Percentiles rank a stretch among this genome's conserved stretches.
Conservation (phyloP, 2,113 vertebrate species). For the Thamnaconus septentrionalis region DNA sequence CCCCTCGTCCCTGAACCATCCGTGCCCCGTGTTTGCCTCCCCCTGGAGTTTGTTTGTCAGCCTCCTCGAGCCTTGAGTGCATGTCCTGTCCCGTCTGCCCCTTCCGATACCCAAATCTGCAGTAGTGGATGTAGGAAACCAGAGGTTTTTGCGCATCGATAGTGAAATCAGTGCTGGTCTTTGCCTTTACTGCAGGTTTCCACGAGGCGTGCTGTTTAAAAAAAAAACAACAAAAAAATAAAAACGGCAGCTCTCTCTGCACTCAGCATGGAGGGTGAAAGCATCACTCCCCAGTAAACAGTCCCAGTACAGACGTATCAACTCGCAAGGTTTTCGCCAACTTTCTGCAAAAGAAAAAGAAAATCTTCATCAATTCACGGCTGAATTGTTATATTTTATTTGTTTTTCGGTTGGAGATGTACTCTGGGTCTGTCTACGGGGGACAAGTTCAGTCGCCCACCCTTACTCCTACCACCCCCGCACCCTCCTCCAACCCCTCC, state of each 20-base stretch:
- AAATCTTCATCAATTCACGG: conserved; percentile 5
- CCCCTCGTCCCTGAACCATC: conserved; percentile 44
- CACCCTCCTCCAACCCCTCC: conserved; percentile 34
- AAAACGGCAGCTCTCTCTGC: conserved; percentile 60
- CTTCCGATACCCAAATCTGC: conserved; percentile 68
- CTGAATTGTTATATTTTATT: too few relatives aligned
- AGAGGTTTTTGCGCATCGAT: conserved; percentile 51
- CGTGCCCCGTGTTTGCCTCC: conserved; percentile 62
- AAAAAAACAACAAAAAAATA: conserved; percentile 9
- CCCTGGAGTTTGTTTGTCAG: conserved; percentile 46
- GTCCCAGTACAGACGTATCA: conserved; percentile 57
- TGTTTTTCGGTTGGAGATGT: conserved; percentile 9
- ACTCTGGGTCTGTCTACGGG: conserved; percentile 77
- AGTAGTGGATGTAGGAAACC: conserved; percentile 66
- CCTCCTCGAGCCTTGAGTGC: conserved; percentile 68
- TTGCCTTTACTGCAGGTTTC: conserved; percentile 76
- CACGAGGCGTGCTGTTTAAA: conserved; percentile 49
- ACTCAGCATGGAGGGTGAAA: conserved; percentile 72
- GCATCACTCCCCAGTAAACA: conserved; percentile 78
- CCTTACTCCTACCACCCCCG: conserved; percentile 61
- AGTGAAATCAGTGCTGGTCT: conserved; percentile 40
- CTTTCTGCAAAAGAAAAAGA: neutral
- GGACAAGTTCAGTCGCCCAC: conserved; percentile 61
- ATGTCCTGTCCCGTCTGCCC: conserved; percentile 66
- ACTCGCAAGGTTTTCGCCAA: too few relatives aligned